phyloP scores from a whole-genome alignment of 2,888 invertebrate species.

The Lumbricus terrestris region DNA sequence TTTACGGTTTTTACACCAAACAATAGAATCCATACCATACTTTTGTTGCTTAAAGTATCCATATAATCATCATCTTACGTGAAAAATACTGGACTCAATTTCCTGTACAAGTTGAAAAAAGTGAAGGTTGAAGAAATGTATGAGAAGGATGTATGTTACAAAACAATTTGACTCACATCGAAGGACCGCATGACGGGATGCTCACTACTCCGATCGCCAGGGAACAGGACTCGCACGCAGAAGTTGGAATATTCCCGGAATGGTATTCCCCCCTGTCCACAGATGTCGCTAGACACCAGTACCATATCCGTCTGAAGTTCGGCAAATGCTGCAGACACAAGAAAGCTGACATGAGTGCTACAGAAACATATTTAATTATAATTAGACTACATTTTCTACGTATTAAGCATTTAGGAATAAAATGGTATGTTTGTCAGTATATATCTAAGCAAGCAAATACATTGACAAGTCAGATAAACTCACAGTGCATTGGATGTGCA shows the following conservation, averaged over 20 bases:
- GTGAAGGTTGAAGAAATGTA: background rate
- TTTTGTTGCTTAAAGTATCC: background rate
- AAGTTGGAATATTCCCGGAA: constrained; percentile 64
- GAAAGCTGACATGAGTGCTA: background rate
- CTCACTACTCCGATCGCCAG: background rate
- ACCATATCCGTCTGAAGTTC: constrained; percentile 97
- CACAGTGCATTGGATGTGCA: too few relatives aligned
- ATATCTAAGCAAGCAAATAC: too few relatives aligned
- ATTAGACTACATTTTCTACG: too few relatives aligned
- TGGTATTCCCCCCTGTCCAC: constrained; percentile 85
- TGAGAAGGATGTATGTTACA: background rate
- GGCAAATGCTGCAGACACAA: constrained; percentile 74
- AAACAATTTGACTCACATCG: background rate
- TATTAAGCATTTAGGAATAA: background rate
- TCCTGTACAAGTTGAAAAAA: background rate
- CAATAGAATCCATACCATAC: background rate
- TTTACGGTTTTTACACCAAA: background rate
- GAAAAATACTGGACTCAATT: background rate
- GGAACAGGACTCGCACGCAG: constrained; percentile 25
- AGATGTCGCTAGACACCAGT: constrained; percentile 88
- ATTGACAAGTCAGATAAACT: too few relatives aligned
- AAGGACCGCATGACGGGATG: constrained; percentile 9
- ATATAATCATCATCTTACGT: background rate
- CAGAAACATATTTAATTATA: background rate
- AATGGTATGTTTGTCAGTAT: too few relatives aligned